Evolutionary conservation across 2,113 vertebrate genomes (phyloP).

Genomic region (Prolemur simus): DNA sequence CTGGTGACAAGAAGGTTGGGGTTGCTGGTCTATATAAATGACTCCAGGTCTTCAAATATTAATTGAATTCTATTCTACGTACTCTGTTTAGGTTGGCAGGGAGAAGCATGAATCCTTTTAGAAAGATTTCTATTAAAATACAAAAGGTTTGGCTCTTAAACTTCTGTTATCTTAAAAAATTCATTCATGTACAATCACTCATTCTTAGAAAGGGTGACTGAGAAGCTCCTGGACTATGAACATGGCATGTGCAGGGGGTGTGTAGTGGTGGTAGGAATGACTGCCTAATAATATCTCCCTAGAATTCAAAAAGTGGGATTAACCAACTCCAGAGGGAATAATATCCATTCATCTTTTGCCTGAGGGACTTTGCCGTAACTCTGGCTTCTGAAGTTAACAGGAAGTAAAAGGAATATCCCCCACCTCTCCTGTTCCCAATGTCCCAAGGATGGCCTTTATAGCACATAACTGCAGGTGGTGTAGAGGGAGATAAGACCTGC

Average conservation of each 20-base stretch:
- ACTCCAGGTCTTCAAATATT: not conserved
- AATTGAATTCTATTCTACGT: not conserved
- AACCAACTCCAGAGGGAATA: not conserved
- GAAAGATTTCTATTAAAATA: constrained; percentile 13
- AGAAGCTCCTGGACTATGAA: not conserved
- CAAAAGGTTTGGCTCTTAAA: not conserved
- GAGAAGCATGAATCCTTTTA: constrained; percentile 5
- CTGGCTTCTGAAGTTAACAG: not conserved
- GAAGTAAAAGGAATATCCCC: not conserved
- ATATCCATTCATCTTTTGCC: not conserved
- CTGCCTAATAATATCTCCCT: not conserved
- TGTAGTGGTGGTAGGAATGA: not conserved
- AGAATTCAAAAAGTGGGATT: not conserved
- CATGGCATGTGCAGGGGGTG: not conserved
- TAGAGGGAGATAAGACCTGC: not conserved
- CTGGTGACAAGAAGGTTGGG: too few species aligned
- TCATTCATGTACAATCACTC: not conserved
- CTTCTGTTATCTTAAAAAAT: not conserved
- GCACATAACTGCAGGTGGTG: not conserved
- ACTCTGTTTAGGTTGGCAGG: not conserved
- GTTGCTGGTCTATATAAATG: not conserved
- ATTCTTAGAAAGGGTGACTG: not conserved
- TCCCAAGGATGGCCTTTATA: not conserved
- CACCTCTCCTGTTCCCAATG: not conserved
- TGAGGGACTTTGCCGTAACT: not conserved